A percentile compares a stretch with the other conserved stretches of the same genome.
Conservation (phyloP, 2,888 invertebrate species). For the Mesoligia furuncula region DNA sequence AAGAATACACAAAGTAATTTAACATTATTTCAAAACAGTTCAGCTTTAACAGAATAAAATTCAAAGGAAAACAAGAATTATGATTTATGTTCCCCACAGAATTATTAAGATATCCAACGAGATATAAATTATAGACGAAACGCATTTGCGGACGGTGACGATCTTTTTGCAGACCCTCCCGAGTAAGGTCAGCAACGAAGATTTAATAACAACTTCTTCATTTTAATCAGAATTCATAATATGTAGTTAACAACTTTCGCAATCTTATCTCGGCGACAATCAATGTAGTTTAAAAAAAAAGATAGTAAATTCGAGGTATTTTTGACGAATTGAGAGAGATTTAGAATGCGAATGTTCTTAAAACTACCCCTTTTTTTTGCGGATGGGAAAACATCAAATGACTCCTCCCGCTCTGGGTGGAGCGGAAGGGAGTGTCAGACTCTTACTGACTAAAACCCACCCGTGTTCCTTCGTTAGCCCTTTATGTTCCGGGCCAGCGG, state of each 20-base stretch:
- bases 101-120: neutral
- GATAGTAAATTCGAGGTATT: neutral
- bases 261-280: neutral
- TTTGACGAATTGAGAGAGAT: neutral
- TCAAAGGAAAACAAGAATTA: neutral
- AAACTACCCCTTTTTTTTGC: no score
- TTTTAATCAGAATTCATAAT: neutral
- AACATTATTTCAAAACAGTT: neutral
- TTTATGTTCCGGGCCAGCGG: no score
- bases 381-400: no score
- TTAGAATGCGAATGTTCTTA: neutral
- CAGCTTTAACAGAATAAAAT: neutral
- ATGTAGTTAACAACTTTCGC: neutral
- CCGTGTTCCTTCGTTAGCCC: no score
- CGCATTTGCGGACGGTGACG: neutral
- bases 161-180: neutral
- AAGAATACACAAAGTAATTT: neutral
- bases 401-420: no score
- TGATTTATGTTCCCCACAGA: neutral
- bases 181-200: neutral
- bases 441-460: no score
- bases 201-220: neutral
- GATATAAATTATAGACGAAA: neutral
- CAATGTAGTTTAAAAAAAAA: neutral
- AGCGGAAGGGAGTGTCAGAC: no score